Percentiles rank a stretch among this genome's conserved stretches.
These are phyloP conservation scores for Trichechus manatus DNA, from an alignment of 2,113 vertebrate genomes.

Conservation along the genomic window DNA sequence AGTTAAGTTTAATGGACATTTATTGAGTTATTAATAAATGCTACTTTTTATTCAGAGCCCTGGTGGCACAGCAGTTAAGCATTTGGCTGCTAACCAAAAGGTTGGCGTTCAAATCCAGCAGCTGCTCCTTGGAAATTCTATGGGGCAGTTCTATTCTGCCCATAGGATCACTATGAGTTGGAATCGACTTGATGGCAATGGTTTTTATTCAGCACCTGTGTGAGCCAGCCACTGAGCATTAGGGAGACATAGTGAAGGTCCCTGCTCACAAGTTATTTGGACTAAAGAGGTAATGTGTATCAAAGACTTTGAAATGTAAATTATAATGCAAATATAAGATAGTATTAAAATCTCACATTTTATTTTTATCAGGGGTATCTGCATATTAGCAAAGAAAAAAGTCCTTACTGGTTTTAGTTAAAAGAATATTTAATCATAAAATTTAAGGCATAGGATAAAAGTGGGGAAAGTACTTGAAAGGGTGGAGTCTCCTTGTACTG, in stretches of 20 bases:
- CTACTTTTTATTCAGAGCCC: not conserved
- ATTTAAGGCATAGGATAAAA: not conserved
- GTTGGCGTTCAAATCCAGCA: too few relatives aligned
- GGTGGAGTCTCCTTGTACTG: not conserved
- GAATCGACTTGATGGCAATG: not conserved
- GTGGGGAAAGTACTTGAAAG: not conserved
- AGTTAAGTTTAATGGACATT: not conserved
- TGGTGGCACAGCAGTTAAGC: too few relatives aligned
- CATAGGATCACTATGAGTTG: not conserved
- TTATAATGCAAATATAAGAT: not conserved
- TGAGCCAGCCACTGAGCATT: not conserved
- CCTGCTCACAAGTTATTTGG: not conserved
- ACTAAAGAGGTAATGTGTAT: not conserved
- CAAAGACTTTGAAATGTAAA: not conserved
- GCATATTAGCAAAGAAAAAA: not conserved
- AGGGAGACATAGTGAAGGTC: not conserved
- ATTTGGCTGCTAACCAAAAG: too few relatives aligned
- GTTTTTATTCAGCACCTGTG: not conserved
- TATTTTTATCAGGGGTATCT: not conserved
- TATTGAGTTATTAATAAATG: not conserved
- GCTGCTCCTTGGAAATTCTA: too few relatives aligned
- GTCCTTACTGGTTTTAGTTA: not conserved
- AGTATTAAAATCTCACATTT: not conserved
- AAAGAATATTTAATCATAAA: not conserved
- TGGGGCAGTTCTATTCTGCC: too few relatives aligned